Conservation (phyloP, 1,140 invertebrate species). For the Diprion similis region DNA sequence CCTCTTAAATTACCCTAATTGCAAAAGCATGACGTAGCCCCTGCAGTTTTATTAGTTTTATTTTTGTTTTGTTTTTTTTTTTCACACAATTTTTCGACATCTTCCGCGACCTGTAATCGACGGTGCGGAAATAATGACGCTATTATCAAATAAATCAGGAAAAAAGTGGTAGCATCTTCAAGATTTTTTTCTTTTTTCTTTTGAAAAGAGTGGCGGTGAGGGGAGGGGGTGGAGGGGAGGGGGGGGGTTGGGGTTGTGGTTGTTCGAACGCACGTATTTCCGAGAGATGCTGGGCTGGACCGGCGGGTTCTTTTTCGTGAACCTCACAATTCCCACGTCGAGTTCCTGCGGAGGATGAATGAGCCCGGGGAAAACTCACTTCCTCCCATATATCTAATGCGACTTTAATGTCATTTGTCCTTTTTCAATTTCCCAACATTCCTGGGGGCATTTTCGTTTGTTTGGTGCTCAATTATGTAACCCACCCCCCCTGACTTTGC, state of each 20-base stretch:
- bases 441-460: constrained; percentile 14
- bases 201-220: no score
- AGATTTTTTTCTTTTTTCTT: no score
- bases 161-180: no score
- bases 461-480: constrained; percentile 3
- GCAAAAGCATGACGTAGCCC: background rate
- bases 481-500: background rate
- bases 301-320: background rate
- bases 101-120: no score
- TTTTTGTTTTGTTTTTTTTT: no score
- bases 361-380: background rate
- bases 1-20: background rate
- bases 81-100: no score
- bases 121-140: no score
- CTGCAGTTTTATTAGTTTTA: no score
- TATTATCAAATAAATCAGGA: no score
- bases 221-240: no score
- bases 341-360: constrained; percentile 9
- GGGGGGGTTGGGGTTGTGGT: no score
- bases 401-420: constrained; percentile 38
- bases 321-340: constrained; percentile 13
- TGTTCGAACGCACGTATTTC: no score
- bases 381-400: constrained; percentile 31
- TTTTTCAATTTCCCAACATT: constrained; percentile 33
- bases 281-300: background rate